phyloP scores from a whole-genome alignment of 2,888 invertebrate species.

The Drosophila tanythrix region DNA sequence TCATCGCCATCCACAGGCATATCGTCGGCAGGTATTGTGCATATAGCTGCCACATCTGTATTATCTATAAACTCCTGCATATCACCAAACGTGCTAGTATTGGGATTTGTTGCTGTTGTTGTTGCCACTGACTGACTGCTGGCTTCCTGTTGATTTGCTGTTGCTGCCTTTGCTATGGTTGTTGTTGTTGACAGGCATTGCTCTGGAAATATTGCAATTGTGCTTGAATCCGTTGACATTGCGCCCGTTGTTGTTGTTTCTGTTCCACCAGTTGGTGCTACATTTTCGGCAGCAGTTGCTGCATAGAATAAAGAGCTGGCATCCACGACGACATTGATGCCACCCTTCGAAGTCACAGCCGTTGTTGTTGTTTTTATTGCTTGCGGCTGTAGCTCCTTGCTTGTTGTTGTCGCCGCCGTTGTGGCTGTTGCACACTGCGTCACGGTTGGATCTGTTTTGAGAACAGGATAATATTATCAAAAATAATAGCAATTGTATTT shows the following conservation, averaged over 20 bases:
- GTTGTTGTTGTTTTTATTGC: conserved; percentile 46
- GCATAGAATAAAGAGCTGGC: conserved; percentile 62
- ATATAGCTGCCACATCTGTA: conserved; percentile 66
- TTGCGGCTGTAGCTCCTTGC: conserved; percentile 5
- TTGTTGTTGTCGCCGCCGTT: not conserved
- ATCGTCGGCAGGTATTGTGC: conserved; percentile 80
- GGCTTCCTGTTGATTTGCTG: not conserved
- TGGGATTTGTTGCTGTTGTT: conserved; percentile 19
- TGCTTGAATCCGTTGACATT: conserved; percentile 9
- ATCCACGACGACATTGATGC: conserved; percentile 65
- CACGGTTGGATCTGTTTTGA: conserved; percentile 47
- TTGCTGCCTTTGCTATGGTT: not conserved
- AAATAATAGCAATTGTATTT: not conserved
- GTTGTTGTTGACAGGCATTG: conserved; percentile 9
- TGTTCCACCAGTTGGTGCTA: not conserved
- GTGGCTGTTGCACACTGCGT: not conserved
- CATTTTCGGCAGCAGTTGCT: conserved; percentile 15
- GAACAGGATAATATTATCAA: not conserved
- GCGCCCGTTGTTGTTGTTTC: conserved; percentile 7
- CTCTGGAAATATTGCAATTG: conserved; percentile 49
- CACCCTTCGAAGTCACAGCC: conserved; percentile 28
- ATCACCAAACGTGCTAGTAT: conserved; percentile 58
- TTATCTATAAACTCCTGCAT: conserved; percentile 72
- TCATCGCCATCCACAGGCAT: conserved; percentile 82
- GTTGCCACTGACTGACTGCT: conserved; percentile 6